Percentiles rank a stretch among this genome's conserved stretches.
These are phyloP conservation scores for Leptobrachium ailaonicum DNA, from an alignment of 2,113 vertebrate genomes.

Conservation along the genomic window DNA sequence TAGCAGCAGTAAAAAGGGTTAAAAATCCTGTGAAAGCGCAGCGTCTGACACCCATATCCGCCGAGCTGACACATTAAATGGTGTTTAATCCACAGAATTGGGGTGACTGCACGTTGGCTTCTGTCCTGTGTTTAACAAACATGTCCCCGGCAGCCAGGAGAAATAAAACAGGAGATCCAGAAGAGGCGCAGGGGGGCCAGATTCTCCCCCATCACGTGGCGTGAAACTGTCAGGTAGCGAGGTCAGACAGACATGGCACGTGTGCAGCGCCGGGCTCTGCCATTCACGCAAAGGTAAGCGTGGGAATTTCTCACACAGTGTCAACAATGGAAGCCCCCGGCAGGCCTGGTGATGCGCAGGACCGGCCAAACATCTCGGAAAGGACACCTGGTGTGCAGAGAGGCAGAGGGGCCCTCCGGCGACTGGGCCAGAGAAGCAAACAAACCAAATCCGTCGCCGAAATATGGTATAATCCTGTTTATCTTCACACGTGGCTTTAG, in stretches of 20 bases:
- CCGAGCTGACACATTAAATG: not conserved
- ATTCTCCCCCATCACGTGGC: not conserved
- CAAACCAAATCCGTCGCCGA: too few species aligned
- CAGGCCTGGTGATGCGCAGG: not conserved
- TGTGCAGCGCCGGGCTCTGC: not conserved
- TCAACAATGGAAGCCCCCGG: slow-evolving; percentile 6
- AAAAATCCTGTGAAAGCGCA: not conserved
- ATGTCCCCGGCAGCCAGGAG: slow-evolving; percentile 36
- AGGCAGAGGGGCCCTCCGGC: too few species aligned
- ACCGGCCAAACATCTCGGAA: not conserved
- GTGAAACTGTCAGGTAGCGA: slow-evolving; percentile 8
- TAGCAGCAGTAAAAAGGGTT: not conserved
- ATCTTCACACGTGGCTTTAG: too few species aligned
- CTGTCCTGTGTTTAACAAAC: slow-evolving; percentile 53
- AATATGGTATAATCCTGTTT: too few species aligned
- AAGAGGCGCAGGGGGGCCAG: slow-evolving; percentile 34
- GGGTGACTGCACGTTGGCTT: slow-evolving; percentile 23
- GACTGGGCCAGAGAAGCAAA: too few species aligned
- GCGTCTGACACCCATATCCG: not conserved
- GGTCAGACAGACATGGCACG: not conserved
- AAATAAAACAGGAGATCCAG: slow-evolving; percentile 54
- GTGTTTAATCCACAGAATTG: slow-evolving; percentile 18
- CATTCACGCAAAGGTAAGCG: slow-evolving; percentile 6
- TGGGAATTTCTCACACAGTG: slow-evolving; percentile 5
- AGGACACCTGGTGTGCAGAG: not conserved